A percentile compares a stretch with the other conserved stretches of the same genome.
Conservation (phyloP, 2,888 invertebrate species). For the Pseudoips prasinana region DNA sequence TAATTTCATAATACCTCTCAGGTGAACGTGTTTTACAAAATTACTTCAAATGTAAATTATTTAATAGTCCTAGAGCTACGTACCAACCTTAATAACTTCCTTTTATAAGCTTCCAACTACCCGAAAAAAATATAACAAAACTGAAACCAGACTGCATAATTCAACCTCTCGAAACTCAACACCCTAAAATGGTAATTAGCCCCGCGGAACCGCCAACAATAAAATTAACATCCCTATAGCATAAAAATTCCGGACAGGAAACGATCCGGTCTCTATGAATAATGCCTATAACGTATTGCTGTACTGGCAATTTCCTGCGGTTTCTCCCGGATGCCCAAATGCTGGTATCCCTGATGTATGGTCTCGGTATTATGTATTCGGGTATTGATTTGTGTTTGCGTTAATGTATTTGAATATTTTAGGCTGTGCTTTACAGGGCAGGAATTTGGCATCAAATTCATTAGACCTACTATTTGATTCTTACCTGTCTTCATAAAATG, state of each 20-base stretch:
- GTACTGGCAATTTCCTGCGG: constrained; percentile 45
- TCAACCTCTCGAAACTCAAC: constrained; percentile 3
- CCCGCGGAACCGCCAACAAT: constrained; percentile 10
- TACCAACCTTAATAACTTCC: too few relatives aligned
- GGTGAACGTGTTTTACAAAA: too few relatives aligned
- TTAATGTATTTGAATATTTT: constrained; percentile 16
- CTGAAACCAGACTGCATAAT: neutral
- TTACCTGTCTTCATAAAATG: too few relatives aligned
- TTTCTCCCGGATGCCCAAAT: constrained; percentile 30
- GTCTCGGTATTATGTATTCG: constrained; percentile 44
- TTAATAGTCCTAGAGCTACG: too few relatives aligned
- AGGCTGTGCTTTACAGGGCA: constrained; percentile 14
- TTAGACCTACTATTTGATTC: too few relatives aligned
- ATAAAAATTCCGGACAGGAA: constrained; percentile 32
- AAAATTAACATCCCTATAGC: constrained; percentile 31
- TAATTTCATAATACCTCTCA: too few relatives aligned
- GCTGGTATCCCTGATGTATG: constrained; percentile 25
- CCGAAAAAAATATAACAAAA: neutral
- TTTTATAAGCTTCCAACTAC: too few relatives aligned
- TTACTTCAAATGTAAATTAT: too few relatives aligned
- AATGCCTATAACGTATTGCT: constrained; percentile 47
- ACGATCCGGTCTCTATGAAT: constrained; percentile 34
- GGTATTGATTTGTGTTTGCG: constrained; percentile 34
- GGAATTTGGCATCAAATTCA: too few relatives aligned
- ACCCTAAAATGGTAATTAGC: neutral